Evolutionary conservation across 2,888 invertebrate species (phyloP).

Genomic region (Parnassius glacialis): DNA sequence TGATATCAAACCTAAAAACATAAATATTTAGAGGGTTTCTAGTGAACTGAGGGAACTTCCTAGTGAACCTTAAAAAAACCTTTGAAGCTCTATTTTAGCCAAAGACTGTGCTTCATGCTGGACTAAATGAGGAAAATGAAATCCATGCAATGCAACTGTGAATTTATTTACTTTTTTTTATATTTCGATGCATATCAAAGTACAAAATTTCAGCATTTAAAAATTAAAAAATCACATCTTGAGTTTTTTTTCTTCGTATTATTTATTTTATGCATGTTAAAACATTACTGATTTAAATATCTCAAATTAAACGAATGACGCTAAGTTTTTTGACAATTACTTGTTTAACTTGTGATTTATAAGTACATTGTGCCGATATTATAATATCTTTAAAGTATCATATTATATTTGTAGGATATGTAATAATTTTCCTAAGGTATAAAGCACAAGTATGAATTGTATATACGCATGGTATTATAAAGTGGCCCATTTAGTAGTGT

Average conservation of each 20-base stretch:
- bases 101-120: slow-evolving; percentile 45
- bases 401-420: neutral
- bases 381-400: slow-evolving; percentile 4
- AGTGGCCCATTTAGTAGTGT: neutral
- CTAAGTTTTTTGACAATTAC: slow-evolving; percentile 8
- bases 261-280: slow-evolving; percentile 15
- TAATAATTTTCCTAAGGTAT: neutral
- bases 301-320: slow-evolving; percentile 2
- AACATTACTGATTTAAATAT: slow-evolving; percentile 1
- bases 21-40: neutral
- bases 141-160: slow-evolving; percentile 3
- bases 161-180: neutral
- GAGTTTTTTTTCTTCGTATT: slow-evolving; percentile 13
- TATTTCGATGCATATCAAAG: slow-evolving; percentile 6
- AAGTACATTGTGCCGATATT: slow-evolving; percentile 8
- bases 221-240: slow-evolving; percentile 15
- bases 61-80: slow-evolving; percentile 10
- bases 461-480: neutral
- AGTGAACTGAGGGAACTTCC: slow-evolving; percentile 1
- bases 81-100: slow-evolving; percentile 31
- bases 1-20: neutral
- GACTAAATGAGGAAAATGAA: slow-evolving; percentile 16
- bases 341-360: slow-evolving; percentile 13
- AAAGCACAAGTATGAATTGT: slow-evolving; percentile 1
- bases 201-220: slow-evolving; percentile 9